Base-by-base conservation (phyloP, 1,140 invertebrate genomes). In the Trichogramma pretiosum region DNA sequence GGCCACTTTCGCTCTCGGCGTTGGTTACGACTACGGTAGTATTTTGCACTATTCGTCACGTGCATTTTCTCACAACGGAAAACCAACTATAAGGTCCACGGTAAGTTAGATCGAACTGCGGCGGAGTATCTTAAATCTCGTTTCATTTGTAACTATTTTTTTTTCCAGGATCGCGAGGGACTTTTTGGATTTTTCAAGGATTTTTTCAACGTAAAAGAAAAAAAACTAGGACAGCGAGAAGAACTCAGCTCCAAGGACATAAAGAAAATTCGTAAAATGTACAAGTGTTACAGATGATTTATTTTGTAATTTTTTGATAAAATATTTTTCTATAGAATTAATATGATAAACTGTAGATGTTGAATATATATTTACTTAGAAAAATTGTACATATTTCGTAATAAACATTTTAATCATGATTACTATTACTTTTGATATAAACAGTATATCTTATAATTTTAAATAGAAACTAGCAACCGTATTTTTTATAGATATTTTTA, bases 21-120 rank as follows among this genome's bases (percentile, higher is more conserved):
- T 87, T 1, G 68, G 74, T 0, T 89, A 88, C 48, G 87, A 90
- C 64, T 89, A 84, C 57, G 76, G 78, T 37, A 88, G 85, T 49
- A 82, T 91, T 1, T 89, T 90, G 86, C 88, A 91, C 61, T 90
- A 91, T 58, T 86, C 83, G 0, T 70, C 77, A 11, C 80, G 76
- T 35, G 85, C 85, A 10, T 91, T 90, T 65, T 84, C 83, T 5
- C 75, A 61, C 34, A 89, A 89, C 60, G 79, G 80, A 2, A 58
- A 77, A 56, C 77, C 79, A 9, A 88, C 85, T 1, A 85, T 88
- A 42, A 65, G 79, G 13, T 69, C 84, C 0, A 81, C 74, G 73
- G 81, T 84, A 63, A 66, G 59, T 52, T n/a, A 45, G 5, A 46
- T 34, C 24, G 11, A 28, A 28, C n/a, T n/a, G n/a, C n/a, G n/a